These are phyloP conservation scores for Limnephilus auricula DNA, from an alignment of 2,888 invertebrate genomes.

Conservation along the genomic window DNA sequence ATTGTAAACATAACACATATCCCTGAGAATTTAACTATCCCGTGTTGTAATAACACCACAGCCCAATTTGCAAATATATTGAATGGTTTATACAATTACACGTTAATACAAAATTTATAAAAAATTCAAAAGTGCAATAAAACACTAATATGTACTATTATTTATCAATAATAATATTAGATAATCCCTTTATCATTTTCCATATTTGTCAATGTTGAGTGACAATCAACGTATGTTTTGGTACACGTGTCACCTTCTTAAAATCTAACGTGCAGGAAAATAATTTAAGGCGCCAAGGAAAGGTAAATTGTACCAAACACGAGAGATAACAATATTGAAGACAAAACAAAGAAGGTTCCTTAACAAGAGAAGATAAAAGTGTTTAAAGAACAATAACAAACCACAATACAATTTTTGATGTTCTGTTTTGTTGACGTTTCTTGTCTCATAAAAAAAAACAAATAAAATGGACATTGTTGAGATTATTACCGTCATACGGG, in stretches of 20 bases:
- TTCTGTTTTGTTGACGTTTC: background rate
- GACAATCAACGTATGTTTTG: background rate
- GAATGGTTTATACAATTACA: too few species aligned
- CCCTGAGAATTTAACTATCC: too few species aligned
- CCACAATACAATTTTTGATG: slow-evolving; percentile 29
- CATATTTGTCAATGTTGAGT: background rate
- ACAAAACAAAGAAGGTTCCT: slow-evolving; percentile 20
- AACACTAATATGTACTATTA: too few species aligned
- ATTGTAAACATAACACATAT: background rate
- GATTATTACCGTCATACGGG: background rate
- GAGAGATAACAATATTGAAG: slow-evolving; percentile 11
- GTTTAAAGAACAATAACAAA: background rate
- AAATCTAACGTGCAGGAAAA: background rate
- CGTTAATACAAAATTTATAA: too few species aligned
- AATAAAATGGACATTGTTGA: background rate
- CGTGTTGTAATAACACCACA: too few species aligned
- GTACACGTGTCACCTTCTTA: background rate
- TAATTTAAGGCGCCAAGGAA: background rate
- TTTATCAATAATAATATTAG: too few species aligned
- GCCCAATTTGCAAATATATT: too few species aligned
- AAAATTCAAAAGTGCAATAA: too few species aligned
- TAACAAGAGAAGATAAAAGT: slow-evolving; percentile 10
- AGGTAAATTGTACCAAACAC: background rate
- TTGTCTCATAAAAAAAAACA: slow-evolving; percentile 3
- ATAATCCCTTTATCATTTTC: too few species aligned